phyloP scores from a whole-genome alignment of 2,113 vertebrate genomes.

The Gambusia holbrooki region DNA sequence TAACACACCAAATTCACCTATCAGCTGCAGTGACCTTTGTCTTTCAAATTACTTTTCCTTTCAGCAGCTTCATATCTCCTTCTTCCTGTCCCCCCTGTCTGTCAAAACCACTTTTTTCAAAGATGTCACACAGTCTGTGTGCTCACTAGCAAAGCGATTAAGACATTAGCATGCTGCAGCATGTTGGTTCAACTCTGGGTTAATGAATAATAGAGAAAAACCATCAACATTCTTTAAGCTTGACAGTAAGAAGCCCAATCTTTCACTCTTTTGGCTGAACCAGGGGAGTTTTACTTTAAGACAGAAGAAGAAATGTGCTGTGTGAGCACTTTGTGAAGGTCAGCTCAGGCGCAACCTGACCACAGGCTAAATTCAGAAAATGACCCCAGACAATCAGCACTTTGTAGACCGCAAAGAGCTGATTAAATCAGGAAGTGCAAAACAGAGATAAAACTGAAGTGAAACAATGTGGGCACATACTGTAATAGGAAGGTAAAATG shows the following conservation, averaged over 20 bases:
- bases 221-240: constrained; percentile 34
- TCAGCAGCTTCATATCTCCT: not conserved
- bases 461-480: no score
- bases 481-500: no score
- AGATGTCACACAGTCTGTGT: constrained; percentile 37
- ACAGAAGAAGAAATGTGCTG: constrained; percentile 35
- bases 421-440: no score
- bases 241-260: constrained; percentile 39
- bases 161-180: constrained; percentile 45
- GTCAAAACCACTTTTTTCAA: constrained; percentile 36
- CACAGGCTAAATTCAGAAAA: constrained; percentile 30
- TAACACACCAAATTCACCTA: not conserved
- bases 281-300: constrained; percentile 43
- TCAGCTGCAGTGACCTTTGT: not conserved
- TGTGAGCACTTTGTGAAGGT: constrained; percentile 53
- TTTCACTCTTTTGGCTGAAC: constrained; percentile 51
- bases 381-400: constrained; percentile 18
- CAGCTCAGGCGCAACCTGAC: constrained; percentile 35
- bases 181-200: constrained; percentile 4
- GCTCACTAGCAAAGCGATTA: constrained; percentile 1
- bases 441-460: no score
- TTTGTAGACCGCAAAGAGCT: not conserved
- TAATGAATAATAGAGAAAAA: constrained; percentile 49
- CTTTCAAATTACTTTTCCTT: not conserved
- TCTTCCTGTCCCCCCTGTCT: not conserved